Conservation (phyloP, 2,888 invertebrate genomes). For the Globia sparganii region DNA sequence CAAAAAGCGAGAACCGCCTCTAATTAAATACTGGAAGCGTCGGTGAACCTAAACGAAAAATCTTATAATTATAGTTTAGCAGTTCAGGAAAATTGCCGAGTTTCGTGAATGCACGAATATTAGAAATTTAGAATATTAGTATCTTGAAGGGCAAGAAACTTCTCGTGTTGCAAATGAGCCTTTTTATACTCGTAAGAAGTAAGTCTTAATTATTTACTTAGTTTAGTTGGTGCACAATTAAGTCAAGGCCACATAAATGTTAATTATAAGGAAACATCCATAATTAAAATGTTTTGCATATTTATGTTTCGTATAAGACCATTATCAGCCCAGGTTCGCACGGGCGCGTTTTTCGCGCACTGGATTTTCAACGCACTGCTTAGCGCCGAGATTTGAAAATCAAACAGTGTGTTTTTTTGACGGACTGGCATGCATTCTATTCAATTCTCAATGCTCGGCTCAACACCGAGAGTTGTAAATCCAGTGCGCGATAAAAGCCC, state of each 20-base stretch:
- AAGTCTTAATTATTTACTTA: not conserved
- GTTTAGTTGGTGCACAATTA: slow-evolving; percentile 8
- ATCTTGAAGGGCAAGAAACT: not conserved
- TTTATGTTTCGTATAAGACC: not conserved
- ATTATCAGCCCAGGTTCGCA: not conserved
- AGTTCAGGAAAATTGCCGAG: not conserved
- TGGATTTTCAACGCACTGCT: not conserved
- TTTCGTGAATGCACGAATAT: not conserved
- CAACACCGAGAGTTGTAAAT: not conserved
- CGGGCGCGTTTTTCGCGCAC: not conserved
- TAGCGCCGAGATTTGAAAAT: not conserved
- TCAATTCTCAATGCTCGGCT: no score
- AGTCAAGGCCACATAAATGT: slow-evolving; percentile 4
- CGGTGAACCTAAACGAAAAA: not conserved
- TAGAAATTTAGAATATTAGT: no score
- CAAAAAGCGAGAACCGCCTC: not conserved
- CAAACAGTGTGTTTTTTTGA: not conserved
- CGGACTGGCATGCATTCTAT: not conserved
- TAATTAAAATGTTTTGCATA: not conserved
- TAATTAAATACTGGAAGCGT: not conserved
- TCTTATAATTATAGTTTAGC: not conserved
- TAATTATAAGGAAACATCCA: not conserved
- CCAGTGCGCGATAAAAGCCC: no score
- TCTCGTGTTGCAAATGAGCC: not conserved
- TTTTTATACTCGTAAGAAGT: not conserved